Conservation (phyloP, 2,888 invertebrate genomes). For the Geotrupes spiniger region DNA sequence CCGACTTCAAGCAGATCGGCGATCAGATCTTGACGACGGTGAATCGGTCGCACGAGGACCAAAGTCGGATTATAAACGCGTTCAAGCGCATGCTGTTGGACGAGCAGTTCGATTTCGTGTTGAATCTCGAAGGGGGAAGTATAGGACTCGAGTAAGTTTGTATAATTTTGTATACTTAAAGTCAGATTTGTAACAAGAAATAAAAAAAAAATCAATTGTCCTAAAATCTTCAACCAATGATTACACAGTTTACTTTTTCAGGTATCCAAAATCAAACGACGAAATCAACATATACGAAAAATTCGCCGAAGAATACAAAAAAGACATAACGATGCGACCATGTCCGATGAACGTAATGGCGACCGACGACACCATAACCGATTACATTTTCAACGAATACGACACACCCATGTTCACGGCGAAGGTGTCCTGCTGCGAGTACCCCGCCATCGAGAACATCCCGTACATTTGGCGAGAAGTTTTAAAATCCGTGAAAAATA, state of each 20-base stretch:
- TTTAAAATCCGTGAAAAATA: slow-evolving; percentile 61
- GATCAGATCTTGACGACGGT: slow-evolving; percentile 59
- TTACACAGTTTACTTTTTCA: too few species aligned
- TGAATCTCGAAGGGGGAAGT: slow-evolving; percentile 74
- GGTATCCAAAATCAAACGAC: slow-evolving; percentile 37
- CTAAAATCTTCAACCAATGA: too few species aligned
- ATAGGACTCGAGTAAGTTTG: slow-evolving; percentile 57
- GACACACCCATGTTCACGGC: slow-evolving; percentile 66
- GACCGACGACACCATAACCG: slow-evolving; percentile 55
- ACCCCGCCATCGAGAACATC: slow-evolving; percentile 67
- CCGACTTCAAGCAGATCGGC: slow-evolving; percentile 61
- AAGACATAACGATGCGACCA: slow-evolving; percentile 44
- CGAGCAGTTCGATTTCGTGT: slow-evolving; percentile 67
- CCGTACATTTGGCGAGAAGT: slow-evolving; percentile 71
- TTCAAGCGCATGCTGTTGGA: slow-evolving; percentile 64
- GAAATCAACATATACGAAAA: slow-evolving; percentile 49
- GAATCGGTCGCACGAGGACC: slow-evolving; percentile 45
- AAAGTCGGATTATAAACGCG: slow-evolving; percentile 53
- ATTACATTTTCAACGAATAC: slow-evolving; percentile 61
- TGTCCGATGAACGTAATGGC: slow-evolving; percentile 43
- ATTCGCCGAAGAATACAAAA: slow-evolving; percentile 52
- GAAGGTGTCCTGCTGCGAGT: slow-evolving; percentile 79
- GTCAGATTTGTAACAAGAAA: too few species aligned
- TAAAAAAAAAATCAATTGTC: too few species aligned
- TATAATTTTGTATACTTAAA: not conserved